Base-by-base conservation (phyloP, 2,888 invertebrate species). In the Argyra leucocephala region DNA sequence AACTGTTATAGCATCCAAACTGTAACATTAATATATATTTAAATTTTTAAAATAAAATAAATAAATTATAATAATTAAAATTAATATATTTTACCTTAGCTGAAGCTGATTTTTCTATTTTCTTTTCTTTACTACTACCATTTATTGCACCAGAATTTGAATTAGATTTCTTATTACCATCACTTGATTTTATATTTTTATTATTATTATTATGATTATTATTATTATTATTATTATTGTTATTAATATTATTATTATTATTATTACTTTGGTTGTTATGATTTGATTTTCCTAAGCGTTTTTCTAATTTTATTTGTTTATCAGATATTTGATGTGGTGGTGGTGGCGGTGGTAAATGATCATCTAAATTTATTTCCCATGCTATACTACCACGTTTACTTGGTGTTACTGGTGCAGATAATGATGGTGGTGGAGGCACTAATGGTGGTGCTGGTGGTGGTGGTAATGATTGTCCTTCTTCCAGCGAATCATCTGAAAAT, bases 401-500 rank as follows among this genome's bases (percentile, higher is more conserved):
- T 72, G 84, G 84, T 69, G 84, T 84, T 66, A 81, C 79, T 57
- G 84, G 83, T 18, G 77, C 78, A 21, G 78, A 77, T 57, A 73
- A 68, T 18, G 72, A 72, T 71, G 83, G 83, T 69, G 84, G 75
- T 61, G 80, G 78, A 6, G 78, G 78, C 68, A 76, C 71, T 37
- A 76, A 72, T 63, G 76, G 74, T 64, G 81, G 77, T 61, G 82
- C 80, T 21, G 83, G 82, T 21, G 84, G 87, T 61, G 87, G 88
- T 58, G 87, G 88, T 70, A 88, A 82, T 26, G 73, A 73, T 73
- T 73, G 73, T 26, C 86, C 82, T 75, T 89, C 90, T 78, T 92
- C 91, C 69, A 91, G 79, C 22, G 91, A 92, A 79, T 92, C 91
- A 77, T 92, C 91, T 24, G 91, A 91, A 78, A 91, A 91, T 73